Conservation (phyloP, 2,113 vertebrate species). For the Psilopsiagon aymara region DNA sequence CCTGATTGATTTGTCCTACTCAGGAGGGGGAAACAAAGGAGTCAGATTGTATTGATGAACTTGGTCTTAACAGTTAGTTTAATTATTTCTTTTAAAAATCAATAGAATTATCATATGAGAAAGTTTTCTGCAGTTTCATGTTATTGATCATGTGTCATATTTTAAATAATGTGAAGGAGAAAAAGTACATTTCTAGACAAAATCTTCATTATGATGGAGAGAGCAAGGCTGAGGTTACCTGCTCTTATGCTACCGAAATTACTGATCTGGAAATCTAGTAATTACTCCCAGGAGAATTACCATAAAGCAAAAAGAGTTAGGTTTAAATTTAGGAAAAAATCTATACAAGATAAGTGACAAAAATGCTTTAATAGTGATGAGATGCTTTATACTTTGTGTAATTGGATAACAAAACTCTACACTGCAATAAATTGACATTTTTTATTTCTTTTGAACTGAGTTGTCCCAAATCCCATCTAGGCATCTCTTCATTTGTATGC, state of each 20-base stretch:
- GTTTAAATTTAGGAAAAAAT: not conserved
- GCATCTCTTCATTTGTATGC: not conserved
- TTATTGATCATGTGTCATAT: slow-evolving; percentile 30
- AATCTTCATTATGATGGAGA: not conserved
- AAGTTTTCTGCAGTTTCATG: slow-evolving; percentile 23
- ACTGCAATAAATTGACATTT: not conserved
- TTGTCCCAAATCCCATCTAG: not conserved
- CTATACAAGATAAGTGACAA: not conserved
- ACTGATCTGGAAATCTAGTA: not conserved
- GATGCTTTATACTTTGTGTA: not conserved
- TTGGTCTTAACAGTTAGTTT: slow-evolving; percentile 13
- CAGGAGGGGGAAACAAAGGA: not conserved
- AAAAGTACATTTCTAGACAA: not conserved
- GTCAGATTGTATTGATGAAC: slow-evolving; percentile 1
- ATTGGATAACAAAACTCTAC: not conserved
- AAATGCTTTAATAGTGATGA: not conserved
- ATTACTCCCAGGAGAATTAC: not conserved
- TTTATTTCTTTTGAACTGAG: not conserved
- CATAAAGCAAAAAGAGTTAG: not conserved
- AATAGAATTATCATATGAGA: slow-evolving; percentile 25
- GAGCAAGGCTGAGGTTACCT: not conserved
- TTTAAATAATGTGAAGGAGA: not conserved
- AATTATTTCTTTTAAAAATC: slow-evolving; percentile 47
- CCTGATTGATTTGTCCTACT: not conserved
- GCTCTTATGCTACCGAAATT: not conserved